Conservation (phyloP, 64 coral and sea anemone species). For the Pocillopora damicornis region DNA sequence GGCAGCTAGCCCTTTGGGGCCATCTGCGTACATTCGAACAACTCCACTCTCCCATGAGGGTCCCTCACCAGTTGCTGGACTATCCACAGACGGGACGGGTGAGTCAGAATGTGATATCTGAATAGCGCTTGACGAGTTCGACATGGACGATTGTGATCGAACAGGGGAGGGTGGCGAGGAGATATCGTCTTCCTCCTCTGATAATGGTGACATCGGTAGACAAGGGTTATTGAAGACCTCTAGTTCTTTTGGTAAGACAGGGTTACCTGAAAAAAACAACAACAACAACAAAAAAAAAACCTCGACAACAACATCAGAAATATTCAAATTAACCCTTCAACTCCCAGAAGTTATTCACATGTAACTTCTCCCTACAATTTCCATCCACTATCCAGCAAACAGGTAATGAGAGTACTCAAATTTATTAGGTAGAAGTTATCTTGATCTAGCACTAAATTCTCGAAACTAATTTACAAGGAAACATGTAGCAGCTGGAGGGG, state of each 20-base stretch:
- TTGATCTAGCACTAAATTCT: too few relatives aligned
- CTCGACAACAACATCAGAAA: too few relatives aligned
- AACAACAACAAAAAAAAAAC: not conserved
- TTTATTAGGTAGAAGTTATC: too few relatives aligned
- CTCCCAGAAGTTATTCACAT: too few relatives aligned
- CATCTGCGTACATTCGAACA: constrained; percentile 57
- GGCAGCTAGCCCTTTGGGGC: constrained; percentile 12
- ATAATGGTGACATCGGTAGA: constrained; percentile 31
- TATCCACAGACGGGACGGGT: constrained; percentile 24
- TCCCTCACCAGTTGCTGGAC: constrained; percentile 23
- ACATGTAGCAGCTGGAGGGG: too few relatives aligned
- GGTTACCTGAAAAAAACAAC: constrained; percentile 37
- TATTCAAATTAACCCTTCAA: too few relatives aligned
- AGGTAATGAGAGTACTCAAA: too few relatives aligned
- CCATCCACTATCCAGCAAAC: too few relatives aligned
- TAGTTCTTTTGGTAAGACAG: constrained; percentile 53
- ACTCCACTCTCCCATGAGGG: constrained; percentile 40
- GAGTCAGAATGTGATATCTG: constrained; percentile 36
- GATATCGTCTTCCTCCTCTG: constrained; percentile 44
- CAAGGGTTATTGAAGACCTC: constrained; percentile 64
- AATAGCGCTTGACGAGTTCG: constrained; percentile 25
- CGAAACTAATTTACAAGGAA: too few relatives aligned
- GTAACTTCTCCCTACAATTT: too few relatives aligned
- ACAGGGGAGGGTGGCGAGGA: constrained; percentile 35
- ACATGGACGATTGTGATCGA: constrained; percentile 36